phyloP scores from a whole-genome alignment of 2,113 vertebrate genomes.

The Echinops telfairi region DNA sequence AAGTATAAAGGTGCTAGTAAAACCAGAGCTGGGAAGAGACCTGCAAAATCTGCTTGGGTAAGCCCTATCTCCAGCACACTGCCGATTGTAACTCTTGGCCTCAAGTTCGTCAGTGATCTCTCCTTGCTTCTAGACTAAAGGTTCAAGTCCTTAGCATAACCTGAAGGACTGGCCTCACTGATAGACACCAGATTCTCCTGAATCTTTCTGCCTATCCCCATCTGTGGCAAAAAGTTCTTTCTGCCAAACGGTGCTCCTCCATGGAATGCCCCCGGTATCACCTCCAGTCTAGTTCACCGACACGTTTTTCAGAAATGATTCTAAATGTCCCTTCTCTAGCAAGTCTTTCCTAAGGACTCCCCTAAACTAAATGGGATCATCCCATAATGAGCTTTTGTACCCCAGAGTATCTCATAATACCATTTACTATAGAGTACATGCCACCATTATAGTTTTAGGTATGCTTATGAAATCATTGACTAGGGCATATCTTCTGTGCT shows the following conservation, averaged over 20 bases:
- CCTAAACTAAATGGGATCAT: background rate
- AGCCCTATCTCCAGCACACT: background rate
- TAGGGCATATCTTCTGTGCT: background rate
- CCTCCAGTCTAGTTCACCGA: background rate
- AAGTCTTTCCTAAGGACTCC: background rate
- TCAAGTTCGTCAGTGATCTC: background rate
- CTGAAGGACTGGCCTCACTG: background rate
- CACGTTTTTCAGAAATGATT: background rate
- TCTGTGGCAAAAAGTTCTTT: background rate
- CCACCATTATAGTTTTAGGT: background rate
- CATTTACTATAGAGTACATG: background rate
- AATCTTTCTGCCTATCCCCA: background rate
- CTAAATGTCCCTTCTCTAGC: background rate
- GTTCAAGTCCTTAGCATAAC: background rate
- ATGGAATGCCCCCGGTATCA: too few relatives aligned
- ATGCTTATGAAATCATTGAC: background rate
- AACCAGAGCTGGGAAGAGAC: background rate
- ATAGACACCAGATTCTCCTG: background rate
- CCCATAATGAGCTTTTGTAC: background rate
- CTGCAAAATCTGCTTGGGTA: background rate
- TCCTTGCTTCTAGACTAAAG: slow-evolving; percentile 37
- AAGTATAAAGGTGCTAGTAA: background rate
- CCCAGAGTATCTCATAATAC: background rate
- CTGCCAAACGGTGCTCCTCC: background rate
- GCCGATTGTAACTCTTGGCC: background rate